These are phyloP conservation scores for Plecotus auritus DNA, from an alignment of 2,113 vertebrate species.

Conservation along the genomic window DNA sequence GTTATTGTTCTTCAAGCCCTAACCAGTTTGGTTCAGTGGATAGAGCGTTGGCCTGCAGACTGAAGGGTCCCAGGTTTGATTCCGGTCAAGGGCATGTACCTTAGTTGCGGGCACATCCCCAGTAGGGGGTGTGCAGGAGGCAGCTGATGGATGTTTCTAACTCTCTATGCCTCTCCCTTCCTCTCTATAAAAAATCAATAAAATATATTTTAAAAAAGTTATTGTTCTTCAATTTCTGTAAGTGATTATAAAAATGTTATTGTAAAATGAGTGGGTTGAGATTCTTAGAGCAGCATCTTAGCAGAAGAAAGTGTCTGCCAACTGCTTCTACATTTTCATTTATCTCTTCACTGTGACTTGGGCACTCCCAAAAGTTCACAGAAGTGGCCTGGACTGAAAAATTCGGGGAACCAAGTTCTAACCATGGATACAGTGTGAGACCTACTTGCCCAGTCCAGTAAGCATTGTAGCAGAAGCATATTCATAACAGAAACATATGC, in stretches of 20 bases:
- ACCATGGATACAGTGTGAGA: background rate
- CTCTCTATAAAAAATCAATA: too few species aligned
- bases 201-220: background rate
- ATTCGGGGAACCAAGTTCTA: background rate
- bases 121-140: too few species aligned
- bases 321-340: background rate
- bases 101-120: too few species aligned
- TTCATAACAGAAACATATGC: slow-evolving; percentile 45
- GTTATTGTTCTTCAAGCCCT: background rate
- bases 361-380: background rate
- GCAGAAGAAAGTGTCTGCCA: background rate
- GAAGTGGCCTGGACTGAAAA: background rate
- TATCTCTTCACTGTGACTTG: background rate
- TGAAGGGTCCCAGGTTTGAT: too few species aligned
- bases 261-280: background rate
- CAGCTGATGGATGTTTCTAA: too few species aligned
- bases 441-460: background rate
- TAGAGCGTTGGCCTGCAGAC: too few species aligned
- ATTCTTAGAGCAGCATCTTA: background rate
- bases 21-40: too few species aligned
- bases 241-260: background rate
- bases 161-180: too few species aligned
- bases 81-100: too few species aligned
- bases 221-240: slow-evolving; percentile 30
- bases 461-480: background rate